These are phyloP conservation scores for Diaprepes abbreviatus DNA, from an alignment of 2,888 invertebrate genomes.

Conservation along the genomic window DNA sequence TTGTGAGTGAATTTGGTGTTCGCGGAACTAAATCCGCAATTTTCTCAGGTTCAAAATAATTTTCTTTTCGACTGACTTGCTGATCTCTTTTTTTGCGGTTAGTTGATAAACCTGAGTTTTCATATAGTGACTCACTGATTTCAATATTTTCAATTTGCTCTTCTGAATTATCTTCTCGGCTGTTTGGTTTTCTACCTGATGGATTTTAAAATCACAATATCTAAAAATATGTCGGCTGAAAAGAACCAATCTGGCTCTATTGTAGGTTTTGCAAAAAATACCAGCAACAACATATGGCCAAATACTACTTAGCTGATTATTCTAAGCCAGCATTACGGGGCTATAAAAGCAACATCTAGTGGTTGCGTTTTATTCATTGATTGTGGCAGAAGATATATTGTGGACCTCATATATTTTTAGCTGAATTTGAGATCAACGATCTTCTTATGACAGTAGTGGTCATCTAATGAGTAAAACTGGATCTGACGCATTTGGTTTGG, in stretches of 20 bases:
- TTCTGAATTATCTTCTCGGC: not conserved
- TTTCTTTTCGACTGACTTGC: too few relatives aligned
- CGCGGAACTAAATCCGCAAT: too few relatives aligned
- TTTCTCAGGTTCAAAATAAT: too few relatives aligned
- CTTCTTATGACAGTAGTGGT: constrained; percentile 3
- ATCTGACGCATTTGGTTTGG: not conserved
- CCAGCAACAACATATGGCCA: constrained; percentile 32
- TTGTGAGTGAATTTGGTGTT: too few relatives aligned
- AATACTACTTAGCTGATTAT: constrained; percentile 27
- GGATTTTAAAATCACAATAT: constrained; percentile 13
- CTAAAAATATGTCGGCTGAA: constrained; percentile 24
- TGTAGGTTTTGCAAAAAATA: constrained; percentile 30
- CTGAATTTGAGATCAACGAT: not conserved
- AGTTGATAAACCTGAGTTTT: too few relatives aligned
- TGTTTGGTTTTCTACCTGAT: too few relatives aligned
- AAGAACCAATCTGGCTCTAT: constrained; percentile 22
- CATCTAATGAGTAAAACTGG: constrained; percentile 20
- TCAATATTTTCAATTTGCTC: too few relatives aligned
- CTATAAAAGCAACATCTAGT: constrained; percentile 13
- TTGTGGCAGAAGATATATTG: constrained; percentile 12
- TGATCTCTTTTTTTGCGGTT: too few relatives aligned
- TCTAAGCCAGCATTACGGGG: constrained; percentile 13
- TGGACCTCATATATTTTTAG: not conserved
- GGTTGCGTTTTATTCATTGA: constrained; percentile 19
- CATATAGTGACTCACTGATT: too few relatives aligned